These are phyloP conservation scores for Doris montereyensis DNA, from an alignment of 2,888 invertebrate species.

Conservation along the genomic window DNA sequence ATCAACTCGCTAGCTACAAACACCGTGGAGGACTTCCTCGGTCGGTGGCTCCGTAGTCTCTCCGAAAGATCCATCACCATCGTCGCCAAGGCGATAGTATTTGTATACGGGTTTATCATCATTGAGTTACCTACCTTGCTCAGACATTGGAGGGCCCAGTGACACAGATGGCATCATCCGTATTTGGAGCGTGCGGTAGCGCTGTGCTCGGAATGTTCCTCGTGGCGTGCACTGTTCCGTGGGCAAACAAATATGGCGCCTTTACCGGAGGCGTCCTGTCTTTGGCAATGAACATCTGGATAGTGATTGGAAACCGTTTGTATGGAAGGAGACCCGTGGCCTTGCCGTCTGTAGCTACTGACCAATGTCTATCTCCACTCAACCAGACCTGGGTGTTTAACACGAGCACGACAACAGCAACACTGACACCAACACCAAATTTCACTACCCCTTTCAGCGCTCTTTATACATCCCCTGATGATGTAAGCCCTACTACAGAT, in stretches of 20 bases:
- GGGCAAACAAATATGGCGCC: slow-evolving; percentile 45
- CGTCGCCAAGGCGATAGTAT: slow-evolving; percentile 50
- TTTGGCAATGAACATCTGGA: slow-evolving; percentile 31
- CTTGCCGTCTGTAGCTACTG: not conserved
- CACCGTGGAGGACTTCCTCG: slow-evolving; percentile 54
- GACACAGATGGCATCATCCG: slow-evolving; percentile 49
- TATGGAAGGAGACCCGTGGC: slow-evolving; percentile 10
- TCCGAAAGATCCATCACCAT: slow-evolving; percentile 46
- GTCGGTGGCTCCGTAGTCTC: slow-evolving; percentile 22
- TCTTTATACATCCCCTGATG: not conserved
- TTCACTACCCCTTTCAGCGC: not conserved
- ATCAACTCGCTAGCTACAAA: slow-evolving; percentile 57
- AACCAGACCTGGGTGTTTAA: too few relatives aligned
- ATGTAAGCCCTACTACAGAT: not conserved
- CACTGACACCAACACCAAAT: not conserved
- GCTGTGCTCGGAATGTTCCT: slow-evolving; percentile 53
- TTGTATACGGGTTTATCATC: slow-evolving; percentile 48
- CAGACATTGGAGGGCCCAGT: slow-evolving; percentile 49
- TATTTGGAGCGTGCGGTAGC: slow-evolving; percentile 51
- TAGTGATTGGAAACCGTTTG: slow-evolving; percentile 23
- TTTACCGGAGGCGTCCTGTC: slow-evolving; percentile 13
- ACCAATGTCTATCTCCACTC: too few relatives aligned
- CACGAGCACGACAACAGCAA: too few relatives aligned
- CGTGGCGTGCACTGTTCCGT: slow-evolving; percentile 53
- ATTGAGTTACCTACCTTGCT: slow-evolving; percentile 50